Evolutionary conservation across 1,140 invertebrate genomes (phyloP).

Genomic region (Drosophila biarmipes): DNA sequence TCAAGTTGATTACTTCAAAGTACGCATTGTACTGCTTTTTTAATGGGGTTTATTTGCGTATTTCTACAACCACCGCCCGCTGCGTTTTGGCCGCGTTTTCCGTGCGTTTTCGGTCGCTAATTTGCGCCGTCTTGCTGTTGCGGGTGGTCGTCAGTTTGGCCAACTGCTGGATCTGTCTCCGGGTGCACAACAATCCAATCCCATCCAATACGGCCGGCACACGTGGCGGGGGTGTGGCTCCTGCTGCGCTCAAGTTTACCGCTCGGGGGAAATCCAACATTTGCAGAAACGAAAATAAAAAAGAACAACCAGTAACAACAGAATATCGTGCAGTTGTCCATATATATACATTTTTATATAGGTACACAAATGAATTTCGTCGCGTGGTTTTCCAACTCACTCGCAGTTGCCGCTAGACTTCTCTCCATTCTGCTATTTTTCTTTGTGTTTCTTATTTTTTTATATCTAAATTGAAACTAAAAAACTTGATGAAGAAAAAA

Average conservation of each 20-base stretch:
- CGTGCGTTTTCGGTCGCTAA: conserved; percentile 21
- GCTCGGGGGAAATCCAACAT: conserved; percentile 1
- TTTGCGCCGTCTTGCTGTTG: conserved; percentile 21
- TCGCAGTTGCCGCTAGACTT: conserved; percentile 27
- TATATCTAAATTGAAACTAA: conserved; percentile 69
- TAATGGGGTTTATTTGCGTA: neutral
- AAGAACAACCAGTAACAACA: conserved; percentile 1
- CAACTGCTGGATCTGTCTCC: conserved; percentile 5
- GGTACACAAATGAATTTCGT: conserved; percentile 8
- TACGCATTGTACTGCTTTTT: neutral
- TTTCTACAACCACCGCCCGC: conserved; percentile 16
- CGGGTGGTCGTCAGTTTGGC: conserved; percentile 35
- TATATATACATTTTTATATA: neutral
- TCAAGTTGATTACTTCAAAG: neutral
- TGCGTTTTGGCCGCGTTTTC: conserved; percentile 53
- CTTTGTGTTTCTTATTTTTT: conserved; percentile 20
- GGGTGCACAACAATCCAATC: conserved; percentile 2
- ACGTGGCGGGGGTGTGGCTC: conserved; percentile 27
- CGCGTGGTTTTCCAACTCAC: conserved; percentile 10
- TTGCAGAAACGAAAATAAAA: too few relatives aligned
- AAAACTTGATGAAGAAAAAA: conserved; percentile 39
- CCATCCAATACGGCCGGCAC: conserved; percentile 3
- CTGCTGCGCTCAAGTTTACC: conserved; percentile 25
- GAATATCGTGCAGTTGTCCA: conserved; percentile 14
- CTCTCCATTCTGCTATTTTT: conserved; percentile 37